Evolutionary conservation across 2,797 vertebrate species (phyloP).

Genomic region (Sciurus carolinensis): DNA sequence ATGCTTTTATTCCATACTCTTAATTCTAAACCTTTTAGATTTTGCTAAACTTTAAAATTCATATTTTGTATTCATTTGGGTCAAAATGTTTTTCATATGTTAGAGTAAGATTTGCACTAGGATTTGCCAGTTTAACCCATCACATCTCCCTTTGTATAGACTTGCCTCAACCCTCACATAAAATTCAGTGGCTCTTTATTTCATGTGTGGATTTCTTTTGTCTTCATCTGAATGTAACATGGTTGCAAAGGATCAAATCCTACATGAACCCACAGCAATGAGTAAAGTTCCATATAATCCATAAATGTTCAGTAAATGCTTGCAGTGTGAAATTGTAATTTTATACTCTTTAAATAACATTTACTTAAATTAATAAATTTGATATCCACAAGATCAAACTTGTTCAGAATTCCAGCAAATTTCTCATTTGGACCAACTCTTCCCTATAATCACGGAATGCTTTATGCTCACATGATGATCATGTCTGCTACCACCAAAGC

Average conservation of each 20-base stretch:
- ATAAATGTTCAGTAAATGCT: neutral
- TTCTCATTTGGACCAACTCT: neutral
- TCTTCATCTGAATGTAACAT: neutral
- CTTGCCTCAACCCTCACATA: neutral
- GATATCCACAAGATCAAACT: neutral
- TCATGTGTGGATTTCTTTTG: neutral
- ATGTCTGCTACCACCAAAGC: neutral
- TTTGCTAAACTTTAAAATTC: conserved; percentile 43
- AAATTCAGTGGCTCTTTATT: neutral
- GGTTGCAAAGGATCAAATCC: neutral
- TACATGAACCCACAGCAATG: neutral
- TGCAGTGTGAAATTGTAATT: neutral
- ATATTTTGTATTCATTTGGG: neutral
- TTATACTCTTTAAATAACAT: neutral
- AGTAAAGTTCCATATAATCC: neutral
- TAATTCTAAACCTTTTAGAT: conserved; percentile 41
- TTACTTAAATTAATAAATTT: neutral
- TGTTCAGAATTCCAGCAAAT: neutral
- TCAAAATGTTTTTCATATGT: neutral
- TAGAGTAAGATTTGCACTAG: neutral
- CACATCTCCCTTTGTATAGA: neutral
- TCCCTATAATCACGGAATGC: neutral
- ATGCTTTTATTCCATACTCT: neutral
- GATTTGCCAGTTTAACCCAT: neutral
- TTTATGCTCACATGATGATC: neutral